Conservation (phyloP, 1,140 invertebrate species). For the Asbolus verrucosus region DNA sequence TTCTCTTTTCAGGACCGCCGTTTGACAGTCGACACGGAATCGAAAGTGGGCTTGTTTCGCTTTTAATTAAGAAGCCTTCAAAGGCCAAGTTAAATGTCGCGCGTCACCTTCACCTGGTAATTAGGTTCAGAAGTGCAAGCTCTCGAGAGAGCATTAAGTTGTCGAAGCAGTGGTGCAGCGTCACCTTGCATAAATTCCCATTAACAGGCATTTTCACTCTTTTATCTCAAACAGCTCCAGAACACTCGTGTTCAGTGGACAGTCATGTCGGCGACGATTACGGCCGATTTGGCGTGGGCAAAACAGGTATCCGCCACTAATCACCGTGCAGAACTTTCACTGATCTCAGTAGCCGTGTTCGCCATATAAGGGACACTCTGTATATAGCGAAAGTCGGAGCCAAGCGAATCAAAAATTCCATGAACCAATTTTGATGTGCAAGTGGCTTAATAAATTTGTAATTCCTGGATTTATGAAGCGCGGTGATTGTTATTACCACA, state of each 20-base stretch:
- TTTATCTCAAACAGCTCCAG: slow-evolving; percentile 29
- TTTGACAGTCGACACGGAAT: background rate
- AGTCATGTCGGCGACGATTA: slow-evolving; percentile 42
- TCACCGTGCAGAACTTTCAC: slow-evolving; percentile 30
- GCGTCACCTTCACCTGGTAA: slow-evolving; percentile 29
- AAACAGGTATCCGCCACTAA: slow-evolving; percentile 10
- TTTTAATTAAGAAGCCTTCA: slow-evolving; percentile 23
- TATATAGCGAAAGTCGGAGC: slow-evolving; percentile 1
- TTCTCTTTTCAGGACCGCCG: too few species aligned
- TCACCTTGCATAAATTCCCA: slow-evolving; percentile 43
- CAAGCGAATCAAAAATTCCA: slow-evolving; percentile 43
- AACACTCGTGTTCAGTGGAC: slow-evolving; percentile 36
- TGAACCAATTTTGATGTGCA: slow-evolving; percentile 48
- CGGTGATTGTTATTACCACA: slow-evolving; percentile 43
- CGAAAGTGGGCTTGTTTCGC: slow-evolving; percentile 9
- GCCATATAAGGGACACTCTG: slow-evolving; percentile 11
- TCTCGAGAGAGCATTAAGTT: slow-evolving; percentile 40
- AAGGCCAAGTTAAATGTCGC: slow-evolving; percentile 29
- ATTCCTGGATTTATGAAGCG: slow-evolving; percentile 46
- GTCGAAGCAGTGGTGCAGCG: slow-evolving; percentile 33
- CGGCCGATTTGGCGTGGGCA: slow-evolving; percentile 42
- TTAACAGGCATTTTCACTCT: slow-evolving; percentile 31
- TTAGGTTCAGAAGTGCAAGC: slow-evolving; percentile 27
- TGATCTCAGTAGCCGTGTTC: slow-evolving; percentile 8
- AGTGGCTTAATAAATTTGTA: slow-evolving; percentile 48